Conservation (phyloP, 1,140 invertebrate species). For the Philotrypesis tridentata region DNA sequence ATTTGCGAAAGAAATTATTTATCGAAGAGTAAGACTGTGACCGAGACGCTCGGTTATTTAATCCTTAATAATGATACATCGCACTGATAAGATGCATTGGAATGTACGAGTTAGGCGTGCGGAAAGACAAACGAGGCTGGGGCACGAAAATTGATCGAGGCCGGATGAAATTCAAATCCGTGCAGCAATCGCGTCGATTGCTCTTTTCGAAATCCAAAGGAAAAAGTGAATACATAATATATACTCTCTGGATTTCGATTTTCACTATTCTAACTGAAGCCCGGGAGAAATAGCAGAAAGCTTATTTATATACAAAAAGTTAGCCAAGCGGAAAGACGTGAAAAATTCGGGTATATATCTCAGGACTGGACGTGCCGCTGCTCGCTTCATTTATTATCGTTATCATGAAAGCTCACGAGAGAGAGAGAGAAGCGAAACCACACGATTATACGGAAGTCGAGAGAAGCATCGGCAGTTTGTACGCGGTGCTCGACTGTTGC, state of each 20-base stretch:
- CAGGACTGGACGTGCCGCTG: background rate
- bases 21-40: too few species aligned
- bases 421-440: background rate
- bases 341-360: constrained; percentile 16
- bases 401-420: constrained; percentile 41
- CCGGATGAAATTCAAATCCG: background rate
- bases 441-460: background rate
- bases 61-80: background rate
- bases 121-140: background rate
- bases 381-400: constrained; percentile 42
- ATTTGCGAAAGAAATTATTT: too few species aligned
- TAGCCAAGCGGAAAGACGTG: background rate
- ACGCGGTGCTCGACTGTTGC: background rate
- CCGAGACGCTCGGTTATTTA: background rate
- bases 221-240: too few species aligned
- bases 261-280: too few species aligned
- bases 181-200: background rate
- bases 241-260: too few species aligned
- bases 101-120: too few species aligned
- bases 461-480: background rate
- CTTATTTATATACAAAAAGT: constrained; percentile 9
- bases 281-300: too few species aligned
- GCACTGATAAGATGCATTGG: too few species aligned
- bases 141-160: background rate
- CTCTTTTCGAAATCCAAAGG: background rate